Evolutionary conservation across 2,797 vertebrate species (phyloP).

Genomic region (Gouania willdenowi): DNA sequence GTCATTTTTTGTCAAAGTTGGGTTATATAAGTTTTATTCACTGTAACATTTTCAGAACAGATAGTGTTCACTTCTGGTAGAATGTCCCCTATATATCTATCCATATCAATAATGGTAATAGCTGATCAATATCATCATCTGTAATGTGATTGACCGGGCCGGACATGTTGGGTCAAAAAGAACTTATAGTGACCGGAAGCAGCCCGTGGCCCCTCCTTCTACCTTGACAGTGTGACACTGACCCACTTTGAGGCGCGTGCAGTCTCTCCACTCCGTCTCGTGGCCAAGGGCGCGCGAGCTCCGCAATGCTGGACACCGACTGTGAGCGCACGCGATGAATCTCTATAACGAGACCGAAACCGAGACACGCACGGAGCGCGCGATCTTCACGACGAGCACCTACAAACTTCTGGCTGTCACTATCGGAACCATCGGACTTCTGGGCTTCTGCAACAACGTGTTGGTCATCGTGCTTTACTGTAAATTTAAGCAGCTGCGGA

Average conservation of each 20-base stretch:
- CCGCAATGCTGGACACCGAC: conserved; percentile 56
- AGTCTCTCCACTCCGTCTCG: background rate
- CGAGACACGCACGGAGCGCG: conserved; percentile 35
- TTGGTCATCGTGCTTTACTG: conserved; percentile 82
- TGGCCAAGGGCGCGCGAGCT: conserved; percentile 3
- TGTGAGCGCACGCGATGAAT: conserved; percentile 71
- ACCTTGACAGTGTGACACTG: conserved; percentile 28
- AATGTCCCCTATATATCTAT: too few relatives aligned
- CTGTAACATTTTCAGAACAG: too few relatives aligned
- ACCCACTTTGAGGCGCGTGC: conserved; percentile 52
- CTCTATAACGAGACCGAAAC: conserved; percentile 58
- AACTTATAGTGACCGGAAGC: conserved; percentile 4
- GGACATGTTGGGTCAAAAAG: background rate
- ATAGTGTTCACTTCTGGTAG: too few relatives aligned
- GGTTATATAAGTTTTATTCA: too few relatives aligned
- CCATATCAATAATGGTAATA: too few relatives aligned
- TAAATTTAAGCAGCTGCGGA: conserved; percentile 82
- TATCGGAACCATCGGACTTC: conserved; percentile 79
- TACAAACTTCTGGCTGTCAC: conserved; percentile 85
- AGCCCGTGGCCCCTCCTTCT: too few relatives aligned
- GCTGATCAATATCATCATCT: too few relatives aligned
- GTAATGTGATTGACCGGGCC: too few relatives aligned
- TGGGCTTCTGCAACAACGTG: conserved; percentile 85
- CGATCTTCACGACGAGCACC: conserved; percentile 74
- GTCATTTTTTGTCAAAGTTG: too few relatives aligned